These are phyloP conservation scores for Hippocampus zosterae DNA, from an alignment of 2,113 vertebrate genomes.

Conservation along the genomic window DNA sequence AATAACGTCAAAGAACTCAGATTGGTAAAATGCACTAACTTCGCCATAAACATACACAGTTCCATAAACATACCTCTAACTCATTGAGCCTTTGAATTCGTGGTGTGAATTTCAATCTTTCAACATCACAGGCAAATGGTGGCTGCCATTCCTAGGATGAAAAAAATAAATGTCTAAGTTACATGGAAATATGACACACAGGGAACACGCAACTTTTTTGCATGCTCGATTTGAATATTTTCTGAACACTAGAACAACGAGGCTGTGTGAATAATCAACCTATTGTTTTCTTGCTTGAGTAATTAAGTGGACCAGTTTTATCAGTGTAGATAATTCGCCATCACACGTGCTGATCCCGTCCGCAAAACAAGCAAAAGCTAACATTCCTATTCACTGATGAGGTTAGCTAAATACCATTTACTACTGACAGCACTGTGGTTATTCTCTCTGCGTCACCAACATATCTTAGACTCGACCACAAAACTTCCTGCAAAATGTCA, in stretches of 20 bases:
- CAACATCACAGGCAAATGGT: constrained; percentile 94
- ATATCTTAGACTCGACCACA: constrained; percentile 13
- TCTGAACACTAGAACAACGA: not conserved
- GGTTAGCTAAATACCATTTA: not conserved
- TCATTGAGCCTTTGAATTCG: constrained; percentile 98
- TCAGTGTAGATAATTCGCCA: not conserved
- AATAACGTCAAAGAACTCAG: constrained; percentile 11
- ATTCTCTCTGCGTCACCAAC: constrained; percentile 6
- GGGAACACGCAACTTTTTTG: not conserved
- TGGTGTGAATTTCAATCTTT: constrained; percentile 94
- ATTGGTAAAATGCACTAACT: not conserved
- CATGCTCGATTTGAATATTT: not conserved
- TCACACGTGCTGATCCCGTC: not conserved
- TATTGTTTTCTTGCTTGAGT: not conserved
- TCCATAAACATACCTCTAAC: constrained; percentile 80
- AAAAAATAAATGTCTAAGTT: constrained; percentile 12
- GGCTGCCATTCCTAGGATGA: constrained; percentile 90
- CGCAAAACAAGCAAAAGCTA: not conserved
- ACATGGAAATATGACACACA: not conserved
- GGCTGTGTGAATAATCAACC: not conserved
- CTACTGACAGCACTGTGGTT: constrained; percentile 7
- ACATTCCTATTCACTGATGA: not conserved
- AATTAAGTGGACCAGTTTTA: not conserved
- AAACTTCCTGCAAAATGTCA: constrained; percentile 22
- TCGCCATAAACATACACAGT: not conserved